phyloP scores from a whole-genome alignment of 2,888 invertebrate genomes.

The Nezara viridula region DNA sequence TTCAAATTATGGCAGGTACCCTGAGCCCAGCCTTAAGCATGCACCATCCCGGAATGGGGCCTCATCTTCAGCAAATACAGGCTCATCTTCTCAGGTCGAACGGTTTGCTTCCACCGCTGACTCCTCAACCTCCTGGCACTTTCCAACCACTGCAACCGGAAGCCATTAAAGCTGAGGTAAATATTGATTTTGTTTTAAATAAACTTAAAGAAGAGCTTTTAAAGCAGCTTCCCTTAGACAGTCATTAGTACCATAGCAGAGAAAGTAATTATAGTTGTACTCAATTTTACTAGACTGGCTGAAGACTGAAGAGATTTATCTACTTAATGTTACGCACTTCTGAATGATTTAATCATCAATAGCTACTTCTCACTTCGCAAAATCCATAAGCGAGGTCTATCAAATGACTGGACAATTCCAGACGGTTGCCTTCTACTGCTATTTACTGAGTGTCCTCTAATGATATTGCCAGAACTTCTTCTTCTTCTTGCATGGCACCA shows the following conservation, averaged over 20 bases:
- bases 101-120: slow-evolving; percentile 71
- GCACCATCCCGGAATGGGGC: slow-evolving; percentile 74
- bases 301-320: not conserved
- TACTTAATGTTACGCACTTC: too few species aligned
- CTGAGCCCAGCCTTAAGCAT: slow-evolving; percentile 87
- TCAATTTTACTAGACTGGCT: not conserved
- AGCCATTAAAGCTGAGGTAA: slow-evolving; percentile 67
- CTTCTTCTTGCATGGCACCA: too few species aligned
- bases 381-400: not conserved
- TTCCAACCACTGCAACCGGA: slow-evolving; percentile 66
- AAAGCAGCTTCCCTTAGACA: not conserved
- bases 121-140: slow-evolving; percentile 64
- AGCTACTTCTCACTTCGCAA: too few species aligned
- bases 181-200: slow-evolving; percentile 47
- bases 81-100: slow-evolving; percentile 84
- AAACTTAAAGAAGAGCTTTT: not conserved
- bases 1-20: slow-evolving; percentile 73
- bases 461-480: too few species aligned
- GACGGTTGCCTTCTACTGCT: not conserved
- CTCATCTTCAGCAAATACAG: slow-evolving; percentile 81
- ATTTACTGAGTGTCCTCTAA: not conserved
- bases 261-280: not conserved
- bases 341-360: too few species aligned
- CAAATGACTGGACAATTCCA: not conserved
- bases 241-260: not conserved